phyloP scores from a whole-genome alignment of 2,888 invertebrate genomes.

The Pandemis cinnamomeana region DNA sequence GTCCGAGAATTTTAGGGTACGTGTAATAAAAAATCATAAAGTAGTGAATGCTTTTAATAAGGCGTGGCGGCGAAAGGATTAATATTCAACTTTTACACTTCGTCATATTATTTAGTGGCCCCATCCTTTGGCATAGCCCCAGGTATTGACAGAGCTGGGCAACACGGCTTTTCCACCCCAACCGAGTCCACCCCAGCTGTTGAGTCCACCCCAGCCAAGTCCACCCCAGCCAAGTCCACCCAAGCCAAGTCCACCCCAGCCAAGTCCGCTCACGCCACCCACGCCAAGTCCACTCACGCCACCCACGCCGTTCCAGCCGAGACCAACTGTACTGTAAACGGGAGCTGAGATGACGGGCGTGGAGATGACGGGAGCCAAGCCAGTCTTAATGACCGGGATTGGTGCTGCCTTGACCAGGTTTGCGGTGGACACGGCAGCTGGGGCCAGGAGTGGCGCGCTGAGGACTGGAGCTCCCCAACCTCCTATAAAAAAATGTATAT shows the following conservation, averaged over 20 bases:
- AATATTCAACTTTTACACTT: conserved; percentile 25
- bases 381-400: conserved; percentile 65
- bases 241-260: conserved; percentile 18
- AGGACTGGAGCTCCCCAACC: conserved; percentile 47
- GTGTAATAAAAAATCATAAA: not conserved
- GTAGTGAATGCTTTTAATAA: conserved; percentile 45
- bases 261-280: conserved; percentile 27
- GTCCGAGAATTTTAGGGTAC: too few species aligned
- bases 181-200: conserved; percentile 37
- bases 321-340: conserved; percentile 52
- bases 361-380: conserved; percentile 53
- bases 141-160: not conserved
- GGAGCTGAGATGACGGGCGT: conserved; percentile 60
- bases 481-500: not conserved
- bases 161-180: conserved; percentile 28
- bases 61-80: conserved; percentile 43
- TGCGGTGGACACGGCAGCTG: conserved; percentile 69
- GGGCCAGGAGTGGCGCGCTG: conserved; percentile 55
- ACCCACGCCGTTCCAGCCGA: conserved; percentile 44
- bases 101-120: conserved; percentile 23
- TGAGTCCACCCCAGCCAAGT: too few species aligned
- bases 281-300: conserved; percentile 43
- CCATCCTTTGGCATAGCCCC: conserved; percentile 7
- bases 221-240: conserved; percentile 33
- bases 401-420: conserved; percentile 70